Evolutionary conservation across 2,113 vertebrate genomes (phyloP).

Genomic region (Cryptotis parvus): DNA sequence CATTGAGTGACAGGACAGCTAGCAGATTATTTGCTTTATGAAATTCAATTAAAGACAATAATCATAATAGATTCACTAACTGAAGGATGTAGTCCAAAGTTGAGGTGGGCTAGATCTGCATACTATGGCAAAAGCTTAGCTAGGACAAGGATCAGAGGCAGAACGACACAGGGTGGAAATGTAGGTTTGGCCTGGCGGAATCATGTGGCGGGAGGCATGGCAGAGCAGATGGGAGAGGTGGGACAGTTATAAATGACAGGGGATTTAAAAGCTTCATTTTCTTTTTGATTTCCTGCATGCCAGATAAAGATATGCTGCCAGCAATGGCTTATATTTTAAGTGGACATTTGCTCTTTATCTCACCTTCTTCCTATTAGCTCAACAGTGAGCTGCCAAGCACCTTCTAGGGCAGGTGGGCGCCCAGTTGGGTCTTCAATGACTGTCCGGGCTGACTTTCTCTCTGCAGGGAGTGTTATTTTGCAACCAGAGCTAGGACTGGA

Average conservation of each 20-base stretch:
- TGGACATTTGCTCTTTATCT: neutral
- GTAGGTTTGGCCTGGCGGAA: neutral
- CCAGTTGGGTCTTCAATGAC: neutral
- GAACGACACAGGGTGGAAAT: neutral
- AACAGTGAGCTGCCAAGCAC: neutral
- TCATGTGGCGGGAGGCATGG: neutral
- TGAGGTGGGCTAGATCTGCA: too few species aligned
- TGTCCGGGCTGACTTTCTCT: slow-evolving; percentile 33
- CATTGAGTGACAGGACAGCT: too few species aligned
- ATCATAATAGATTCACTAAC: too few species aligned
- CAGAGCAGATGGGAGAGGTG: too few species aligned
- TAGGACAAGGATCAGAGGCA: neutral
- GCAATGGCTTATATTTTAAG: neutral
- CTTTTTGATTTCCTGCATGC: neutral
- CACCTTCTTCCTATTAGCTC: neutral
- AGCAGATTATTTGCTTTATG: too few species aligned
- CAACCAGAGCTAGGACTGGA: neutral
- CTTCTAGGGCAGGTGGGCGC: neutral
- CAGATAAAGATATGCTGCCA: neutral
- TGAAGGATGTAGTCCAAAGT: too few species aligned
- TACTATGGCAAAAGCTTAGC: neutral
- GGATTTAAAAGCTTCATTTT: neutral
- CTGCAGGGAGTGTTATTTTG: slow-evolving; percentile 51
- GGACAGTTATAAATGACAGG: neutral
- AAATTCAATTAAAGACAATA: too few species aligned